phyloP scores from a whole-genome alignment of 92 coral and sea anemone genomes.

The Parazoanthus darwini region DNA sequence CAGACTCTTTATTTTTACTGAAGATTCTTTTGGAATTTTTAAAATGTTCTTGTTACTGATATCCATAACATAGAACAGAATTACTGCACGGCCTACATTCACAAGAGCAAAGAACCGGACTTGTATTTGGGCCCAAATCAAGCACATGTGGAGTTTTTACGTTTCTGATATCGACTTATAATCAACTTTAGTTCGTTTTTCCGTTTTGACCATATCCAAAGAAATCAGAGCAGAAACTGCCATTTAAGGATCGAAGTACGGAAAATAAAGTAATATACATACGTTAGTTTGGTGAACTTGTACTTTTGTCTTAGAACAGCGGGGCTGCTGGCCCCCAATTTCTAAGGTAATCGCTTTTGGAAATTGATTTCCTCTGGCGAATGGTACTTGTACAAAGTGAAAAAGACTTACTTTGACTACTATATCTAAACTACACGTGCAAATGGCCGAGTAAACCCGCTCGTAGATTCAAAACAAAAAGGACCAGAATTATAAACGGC shows the following conservation, averaged over 20 bases:
- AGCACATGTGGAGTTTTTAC: background rate
- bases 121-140: background rate
- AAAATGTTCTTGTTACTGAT: background rate
- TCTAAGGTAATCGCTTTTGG: background rate
- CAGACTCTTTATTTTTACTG: too few species aligned
- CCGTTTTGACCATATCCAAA: background rate
- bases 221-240: background rate
- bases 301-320: background rate
- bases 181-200: too few species aligned
- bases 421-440: slow-evolving; percentile 34
- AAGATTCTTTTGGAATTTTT: background rate
- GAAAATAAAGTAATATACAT: background rate
- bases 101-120: background rate
- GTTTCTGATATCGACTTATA: background rate
- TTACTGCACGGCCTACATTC: background rate
- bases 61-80: background rate
- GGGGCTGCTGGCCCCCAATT: background rate
- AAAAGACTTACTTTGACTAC: background rate
- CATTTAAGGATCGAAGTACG: background rate
- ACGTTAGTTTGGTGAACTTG: background rate
- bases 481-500: background rate
- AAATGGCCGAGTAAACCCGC: background rate
- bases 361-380: background rate
- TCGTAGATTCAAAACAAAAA: slow-evolving; percentile 30
- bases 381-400: background rate